Percentiles rank a stretch among this genome's conserved stretches.
Conservation (phyloP, 2,888 invertebrate species). For the Spodoptera exigua region DNA sequence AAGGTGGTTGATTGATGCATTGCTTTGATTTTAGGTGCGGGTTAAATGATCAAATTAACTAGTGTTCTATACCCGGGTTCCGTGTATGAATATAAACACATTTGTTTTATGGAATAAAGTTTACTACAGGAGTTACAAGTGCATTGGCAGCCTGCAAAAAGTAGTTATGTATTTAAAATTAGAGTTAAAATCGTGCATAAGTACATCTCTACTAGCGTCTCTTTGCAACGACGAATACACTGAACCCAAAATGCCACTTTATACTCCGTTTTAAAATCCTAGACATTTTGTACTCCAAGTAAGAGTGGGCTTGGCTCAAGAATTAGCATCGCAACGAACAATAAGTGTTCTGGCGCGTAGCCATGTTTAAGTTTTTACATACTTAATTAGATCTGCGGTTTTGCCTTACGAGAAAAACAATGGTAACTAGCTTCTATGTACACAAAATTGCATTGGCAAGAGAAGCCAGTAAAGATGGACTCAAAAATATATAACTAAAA, state of each 20-base stretch:
- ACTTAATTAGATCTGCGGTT: slow-evolving; percentile 48
- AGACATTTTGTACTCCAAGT: slow-evolving; percentile 7
- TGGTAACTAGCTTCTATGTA: slow-evolving; percentile 20
- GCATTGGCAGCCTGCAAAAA: too few species aligned
- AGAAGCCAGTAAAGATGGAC: neutral
- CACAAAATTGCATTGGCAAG: neutral
- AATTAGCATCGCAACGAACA: slow-evolving; percentile 48
- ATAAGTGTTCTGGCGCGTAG: slow-evolving; percentile 45
- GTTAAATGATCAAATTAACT: too few species aligned
- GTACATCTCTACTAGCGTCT: too few species aligned
- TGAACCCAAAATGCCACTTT: neutral
- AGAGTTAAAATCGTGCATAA: too few species aligned
- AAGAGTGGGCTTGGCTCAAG: slow-evolving; percentile 19
- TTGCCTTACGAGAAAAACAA: slow-evolving; percentile 28
- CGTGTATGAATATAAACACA: too few species aligned
- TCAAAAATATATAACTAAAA: too few species aligned
- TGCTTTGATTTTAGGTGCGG: too few species aligned
- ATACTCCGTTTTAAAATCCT: neutral
- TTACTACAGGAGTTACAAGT: too few species aligned
- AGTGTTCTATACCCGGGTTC: too few species aligned
- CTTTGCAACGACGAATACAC: neutral
- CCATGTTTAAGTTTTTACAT: slow-evolving; percentile 42
- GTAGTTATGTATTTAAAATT: too few species aligned
- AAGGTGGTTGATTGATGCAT: too few species aligned
- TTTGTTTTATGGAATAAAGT: too few species aligned